Percentiles rank a stretch among this genome's conserved stretches.
Conservation (phyloP, 2,113 vertebrate species). For the Phalacrocorax carbo region DNA sequence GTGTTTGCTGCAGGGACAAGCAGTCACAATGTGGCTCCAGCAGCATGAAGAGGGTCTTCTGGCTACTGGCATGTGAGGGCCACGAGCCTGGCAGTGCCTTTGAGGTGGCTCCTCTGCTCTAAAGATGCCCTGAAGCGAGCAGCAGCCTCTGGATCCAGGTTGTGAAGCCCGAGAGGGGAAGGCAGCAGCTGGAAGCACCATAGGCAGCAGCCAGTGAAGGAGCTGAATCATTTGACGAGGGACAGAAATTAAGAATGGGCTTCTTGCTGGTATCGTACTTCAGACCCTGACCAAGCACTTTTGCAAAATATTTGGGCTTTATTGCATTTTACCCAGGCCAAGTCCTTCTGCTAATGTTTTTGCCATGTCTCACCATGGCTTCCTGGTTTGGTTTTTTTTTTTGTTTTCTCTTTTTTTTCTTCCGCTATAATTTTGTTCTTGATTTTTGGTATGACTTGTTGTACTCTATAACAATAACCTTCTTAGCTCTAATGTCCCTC, state of each 20-base stretch:
- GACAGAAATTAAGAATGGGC: neutral
- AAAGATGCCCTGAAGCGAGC: neutral
- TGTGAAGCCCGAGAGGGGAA: neutral
- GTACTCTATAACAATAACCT: constrained; percentile 91
- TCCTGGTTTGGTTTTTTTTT: constrained; percentile 22
- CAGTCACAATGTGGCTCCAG: rapidly evolving
- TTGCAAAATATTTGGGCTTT: constrained; percentile 41
- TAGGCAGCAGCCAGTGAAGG: neutral
- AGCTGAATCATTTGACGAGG: neutral
- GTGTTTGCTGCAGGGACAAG: rapidly evolving
- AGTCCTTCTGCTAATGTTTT: constrained; percentile 81
- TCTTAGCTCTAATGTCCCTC: constrained; percentile 99
- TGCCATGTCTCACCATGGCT: constrained; percentile 82
- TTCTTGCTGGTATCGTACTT: constrained; percentile 46
- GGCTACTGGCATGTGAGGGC: neutral
- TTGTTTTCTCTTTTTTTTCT: constrained; percentile 26
- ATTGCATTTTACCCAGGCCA: constrained; percentile 77
- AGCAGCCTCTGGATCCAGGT: neutral
- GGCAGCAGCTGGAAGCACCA: neutral
- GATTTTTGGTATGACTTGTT: constrained; percentile 86
- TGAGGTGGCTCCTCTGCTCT: neutral
- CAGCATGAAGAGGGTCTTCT: neutral
- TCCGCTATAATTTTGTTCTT: constrained; percentile 78
- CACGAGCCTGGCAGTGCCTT: neutral
- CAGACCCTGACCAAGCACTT: constrained; percentile 65